Conservation (phyloP, 2,888 invertebrate species). For the Synanthedon tipuliformis region DNA sequence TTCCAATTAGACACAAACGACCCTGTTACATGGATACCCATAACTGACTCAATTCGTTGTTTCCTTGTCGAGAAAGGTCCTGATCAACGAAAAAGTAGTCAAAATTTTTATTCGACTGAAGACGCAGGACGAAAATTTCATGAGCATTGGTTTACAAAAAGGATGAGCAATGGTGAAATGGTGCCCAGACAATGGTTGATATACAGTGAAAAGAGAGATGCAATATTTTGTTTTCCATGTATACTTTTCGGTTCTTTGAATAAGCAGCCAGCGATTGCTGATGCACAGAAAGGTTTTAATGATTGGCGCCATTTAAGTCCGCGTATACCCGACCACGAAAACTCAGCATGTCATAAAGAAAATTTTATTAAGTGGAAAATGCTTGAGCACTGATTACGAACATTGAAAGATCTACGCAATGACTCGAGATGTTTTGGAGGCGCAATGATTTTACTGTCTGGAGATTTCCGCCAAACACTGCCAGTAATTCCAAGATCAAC, state of each 20-base stretch:
- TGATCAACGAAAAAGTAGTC: constrained; percentile 4
- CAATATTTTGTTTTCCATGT: constrained; percentile 7
- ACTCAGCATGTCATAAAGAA: constrained; percentile 4
- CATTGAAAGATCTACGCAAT: no score
- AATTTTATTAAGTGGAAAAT: constrained; percentile 5
- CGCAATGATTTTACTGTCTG: no score
- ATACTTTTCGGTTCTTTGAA: constrained; percentile 6
- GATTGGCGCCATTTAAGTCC: constrained; percentile 6
- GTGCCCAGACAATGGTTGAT: constrained; percentile 4
- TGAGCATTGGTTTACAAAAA: constrained; percentile 3
- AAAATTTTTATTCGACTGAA: constrained; percentile 4
- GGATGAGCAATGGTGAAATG: constrained; percentile 4
- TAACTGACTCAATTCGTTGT: constrained; percentile 4
- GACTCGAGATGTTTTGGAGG: no score
- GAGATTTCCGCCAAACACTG: no score
- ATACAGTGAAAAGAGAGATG: constrained; percentile 3
- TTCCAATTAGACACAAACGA: constrained; percentile 3
- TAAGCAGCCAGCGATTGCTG: constrained; percentile 4
- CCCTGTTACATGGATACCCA: constrained; percentile 3
- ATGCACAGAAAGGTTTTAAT: constrained; percentile 5
- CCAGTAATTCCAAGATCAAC: no score
- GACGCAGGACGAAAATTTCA: constrained; percentile 5
- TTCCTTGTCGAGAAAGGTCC: constrained; percentile 4
- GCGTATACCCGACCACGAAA: constrained; percentile 5
- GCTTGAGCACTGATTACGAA: constrained; percentile 4